Percentiles rank a stretch among this genome's conserved stretches.
These are phyloP conservation scores for Sylvicola cinctus DNA, from an alignment of 2,888 invertebrate genomes.

Conservation along the genomic window DNA sequence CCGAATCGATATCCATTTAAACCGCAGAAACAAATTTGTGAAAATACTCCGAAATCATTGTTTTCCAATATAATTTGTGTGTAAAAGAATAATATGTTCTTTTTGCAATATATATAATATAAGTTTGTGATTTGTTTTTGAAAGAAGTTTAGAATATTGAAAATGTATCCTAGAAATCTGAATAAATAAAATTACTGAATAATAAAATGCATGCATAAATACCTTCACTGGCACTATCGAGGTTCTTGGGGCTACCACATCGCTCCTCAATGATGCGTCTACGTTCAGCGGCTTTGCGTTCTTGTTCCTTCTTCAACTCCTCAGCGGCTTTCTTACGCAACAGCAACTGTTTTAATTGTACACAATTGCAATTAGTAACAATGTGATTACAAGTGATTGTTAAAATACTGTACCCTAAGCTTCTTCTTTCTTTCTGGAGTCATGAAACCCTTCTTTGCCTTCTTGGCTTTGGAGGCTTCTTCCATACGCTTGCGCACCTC, in stretches of 20 bases:
- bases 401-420: conserved; percentile 67
- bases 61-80: too few relatives aligned
- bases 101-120: too few relatives aligned
- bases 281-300: conserved; percentile 94
- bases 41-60: too few relatives aligned
- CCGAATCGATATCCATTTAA: neutral
- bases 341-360: conserved; percentile 56
- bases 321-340: conserved; percentile 99
- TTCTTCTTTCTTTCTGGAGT: conserved; percentile 99
- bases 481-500: conserved; percentile 98
- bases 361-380: too few relatives aligned
- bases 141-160: too few relatives aligned
- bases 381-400: neutral
- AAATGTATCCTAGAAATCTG: too few relatives aligned
- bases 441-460: conserved; percentile 99
- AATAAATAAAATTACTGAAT: neutral
- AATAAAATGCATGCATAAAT: conserved; percentile 13
- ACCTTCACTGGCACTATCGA: conserved; percentile 91
- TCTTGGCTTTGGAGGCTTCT: conserved; percentile 95
- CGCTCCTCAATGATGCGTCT: conserved; percentile 93
- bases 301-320: conserved; percentile 98
- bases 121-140: too few relatives aligned
- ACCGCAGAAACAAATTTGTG: too few relatives aligned
- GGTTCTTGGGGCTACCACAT: conserved; percentile 77
- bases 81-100: too few relatives aligned